These are phyloP conservation scores for Bucco capensis DNA, from an alignment of 2,113 vertebrate species.

Conservation along the genomic window DNA sequence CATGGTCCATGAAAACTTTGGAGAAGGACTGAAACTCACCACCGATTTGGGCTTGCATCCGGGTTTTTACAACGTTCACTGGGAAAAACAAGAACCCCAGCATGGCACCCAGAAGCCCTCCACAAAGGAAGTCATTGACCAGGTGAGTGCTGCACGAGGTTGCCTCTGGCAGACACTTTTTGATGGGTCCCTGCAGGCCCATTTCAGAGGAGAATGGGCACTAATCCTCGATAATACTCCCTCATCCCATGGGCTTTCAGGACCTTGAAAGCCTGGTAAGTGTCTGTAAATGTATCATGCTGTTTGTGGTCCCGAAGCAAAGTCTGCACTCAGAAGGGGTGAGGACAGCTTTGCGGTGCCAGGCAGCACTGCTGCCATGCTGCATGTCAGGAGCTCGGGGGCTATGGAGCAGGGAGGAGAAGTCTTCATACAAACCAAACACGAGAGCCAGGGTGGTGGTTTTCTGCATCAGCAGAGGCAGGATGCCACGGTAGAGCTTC, in stretches of 20 bases:
- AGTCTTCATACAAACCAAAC: constrained; percentile 93
- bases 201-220: constrained; percentile 88
- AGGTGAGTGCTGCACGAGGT: constrained; percentile 76
- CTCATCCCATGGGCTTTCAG: constrained; percentile 80
- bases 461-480: constrained; percentile 91
- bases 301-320: constrained; percentile 93
- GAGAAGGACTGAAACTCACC: constrained; percentile 87
- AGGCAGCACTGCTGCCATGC: constrained; percentile 84
- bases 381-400: constrained; percentile 81
- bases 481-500: constrained; percentile 87
- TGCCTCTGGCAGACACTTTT: constrained; percentile 84
- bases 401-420: constrained; percentile 82
- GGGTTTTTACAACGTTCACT: constrained; percentile 89
- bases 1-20: constrained; percentile 84
- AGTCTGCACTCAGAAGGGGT: constrained; percentile 91
- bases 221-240: constrained; percentile 90
- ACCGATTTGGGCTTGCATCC: constrained; percentile 91
- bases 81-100: constrained; percentile 91
- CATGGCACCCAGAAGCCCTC: constrained; percentile 86
- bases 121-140: constrained; percentile 92
- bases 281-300: constrained; percentile 91
- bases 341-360: constrained; percentile 86
- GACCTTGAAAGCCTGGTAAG: constrained; percentile 88
- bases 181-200: constrained; percentile 87
- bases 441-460: constrained; percentile 88